Percentiles rank a stretch among this genome's conserved stretches.
Evolutionary conservation across 2,797 vertebrate species (phyloP).

Genomic region (Pseudocheirus occidentalis): DNA sequence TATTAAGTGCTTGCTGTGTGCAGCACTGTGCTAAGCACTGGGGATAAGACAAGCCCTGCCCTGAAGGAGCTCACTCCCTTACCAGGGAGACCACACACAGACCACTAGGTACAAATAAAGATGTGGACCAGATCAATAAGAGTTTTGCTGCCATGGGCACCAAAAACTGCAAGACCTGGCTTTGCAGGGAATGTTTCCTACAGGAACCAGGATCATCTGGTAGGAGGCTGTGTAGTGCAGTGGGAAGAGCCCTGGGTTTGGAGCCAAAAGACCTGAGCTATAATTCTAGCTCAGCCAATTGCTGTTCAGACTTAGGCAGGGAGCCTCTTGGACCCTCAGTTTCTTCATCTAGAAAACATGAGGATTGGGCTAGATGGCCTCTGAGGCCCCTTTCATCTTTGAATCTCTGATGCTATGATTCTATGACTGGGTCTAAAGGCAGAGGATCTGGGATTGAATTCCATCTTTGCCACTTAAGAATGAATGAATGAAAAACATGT

Average conservation of each 20-base stretch:
- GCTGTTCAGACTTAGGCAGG: too few relatives aligned
- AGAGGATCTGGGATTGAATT: too few relatives aligned
- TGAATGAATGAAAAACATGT: background rate
- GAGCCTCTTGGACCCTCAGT: too few relatives aligned
- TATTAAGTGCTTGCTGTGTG: too few relatives aligned
- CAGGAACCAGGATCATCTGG: conserved; percentile 68
- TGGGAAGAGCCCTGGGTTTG: background rate
- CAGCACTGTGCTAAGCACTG: too few relatives aligned
- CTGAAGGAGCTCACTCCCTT: too few relatives aligned
- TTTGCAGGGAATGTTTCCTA: conserved; percentile 70
- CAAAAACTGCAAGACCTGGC: conserved; percentile 72
- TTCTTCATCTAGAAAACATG: background rate
- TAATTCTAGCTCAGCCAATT: background rate
- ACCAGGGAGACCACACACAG: too few relatives aligned
- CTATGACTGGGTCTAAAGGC: background rate
- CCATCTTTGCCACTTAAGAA: background rate
- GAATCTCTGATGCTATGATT: background rate
- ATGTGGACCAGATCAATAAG: background rate
- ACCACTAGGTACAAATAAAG: background rate
- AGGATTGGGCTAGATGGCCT: background rate
- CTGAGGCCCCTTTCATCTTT: background rate
- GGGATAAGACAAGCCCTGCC: too few relatives aligned
- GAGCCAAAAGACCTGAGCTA: background rate
- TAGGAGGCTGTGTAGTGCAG: background rate
- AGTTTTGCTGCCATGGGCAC: background rate